Conservation (phyloP, 2,888 invertebrate genomes). For the Heliconius ethilla region DNA sequence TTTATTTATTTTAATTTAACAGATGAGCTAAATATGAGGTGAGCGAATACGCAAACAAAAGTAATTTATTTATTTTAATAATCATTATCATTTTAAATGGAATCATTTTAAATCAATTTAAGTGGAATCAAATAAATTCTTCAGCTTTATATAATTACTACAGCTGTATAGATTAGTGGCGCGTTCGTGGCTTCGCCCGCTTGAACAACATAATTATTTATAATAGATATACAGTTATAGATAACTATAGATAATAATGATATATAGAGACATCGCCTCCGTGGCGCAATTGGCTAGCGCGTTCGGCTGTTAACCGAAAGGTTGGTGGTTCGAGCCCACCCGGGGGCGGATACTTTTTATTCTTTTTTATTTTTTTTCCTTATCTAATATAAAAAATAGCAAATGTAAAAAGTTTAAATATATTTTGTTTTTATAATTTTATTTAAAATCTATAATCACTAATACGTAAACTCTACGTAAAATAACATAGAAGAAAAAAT, state of each 20-base stretch:
- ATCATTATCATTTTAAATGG: too few species aligned
- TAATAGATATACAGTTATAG: not conserved
- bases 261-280: conserved; percentile 76
- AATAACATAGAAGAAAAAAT: not conserved
- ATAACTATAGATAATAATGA: not conserved
- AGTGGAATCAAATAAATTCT: too few species aligned
- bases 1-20: too few species aligned
- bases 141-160: too few species aligned
- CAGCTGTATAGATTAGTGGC: too few species aligned
- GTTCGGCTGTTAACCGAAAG: conserved; percentile 99
- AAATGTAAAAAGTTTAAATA: not conserved
- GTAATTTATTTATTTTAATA: too few species aligned
- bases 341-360: conserved; percentile 87
- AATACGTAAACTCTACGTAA: not conserved
- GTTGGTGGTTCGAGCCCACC: conserved; percentile 99
- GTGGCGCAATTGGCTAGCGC: conserved; percentile 98
- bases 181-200: too few species aligned
- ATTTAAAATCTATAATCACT: too few species aligned
- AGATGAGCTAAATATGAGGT: too few species aligned
- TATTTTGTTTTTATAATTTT: not conserved
- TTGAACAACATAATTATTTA: too few species aligned
- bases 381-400: not conserved
- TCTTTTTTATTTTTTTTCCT: conserved; percentile 52
- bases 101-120: too few species aligned
- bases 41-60: too few species aligned